Percentiles rank a stretch among this genome's conserved stretches.
phyloP scores from a whole-genome alignment of 1,140 invertebrate genomes.

The Lucilia sericata region DNA sequence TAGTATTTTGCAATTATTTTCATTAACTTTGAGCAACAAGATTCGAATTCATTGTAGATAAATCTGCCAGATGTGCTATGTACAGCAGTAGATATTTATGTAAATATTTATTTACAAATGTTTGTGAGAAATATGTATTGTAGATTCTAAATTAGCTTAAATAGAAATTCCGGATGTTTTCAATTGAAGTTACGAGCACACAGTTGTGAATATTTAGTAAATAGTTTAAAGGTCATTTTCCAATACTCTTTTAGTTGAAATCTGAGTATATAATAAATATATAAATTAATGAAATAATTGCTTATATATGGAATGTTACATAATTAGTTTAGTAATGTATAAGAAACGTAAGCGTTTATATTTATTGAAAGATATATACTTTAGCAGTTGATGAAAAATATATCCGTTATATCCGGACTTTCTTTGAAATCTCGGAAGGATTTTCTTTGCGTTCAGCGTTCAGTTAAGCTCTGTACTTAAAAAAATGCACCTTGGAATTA shows the following conservation, averaged over 20 bases:
- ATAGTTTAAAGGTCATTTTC: neutral
- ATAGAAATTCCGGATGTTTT: constrained; percentile 12
- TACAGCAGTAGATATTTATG: neutral
- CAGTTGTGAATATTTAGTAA: neutral
- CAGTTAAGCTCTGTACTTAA: no score
- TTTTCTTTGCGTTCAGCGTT: no score
- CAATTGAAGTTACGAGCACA: neutral
- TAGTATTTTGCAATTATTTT: neutral
- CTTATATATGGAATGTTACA: no score
- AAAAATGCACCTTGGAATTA: no score
- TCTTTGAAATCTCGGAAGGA: no score
- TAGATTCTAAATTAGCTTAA: constrained; percentile 28
- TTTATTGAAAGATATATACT: no score
- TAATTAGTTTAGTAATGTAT: no score
- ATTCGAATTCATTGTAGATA: neutral
- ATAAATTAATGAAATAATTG: no score
- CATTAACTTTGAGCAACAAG: neutral
- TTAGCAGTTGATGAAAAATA: no score
- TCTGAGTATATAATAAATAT: neutral
- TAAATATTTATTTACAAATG: neutral
- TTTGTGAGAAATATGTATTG: neutral
- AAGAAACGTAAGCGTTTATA: no score
- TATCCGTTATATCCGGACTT: no score
- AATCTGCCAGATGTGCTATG: no score
- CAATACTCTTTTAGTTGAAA: neutral